phyloP scores from a whole-genome alignment of 64 coral and sea anemone genomes.

The Porites lutea region DNA sequence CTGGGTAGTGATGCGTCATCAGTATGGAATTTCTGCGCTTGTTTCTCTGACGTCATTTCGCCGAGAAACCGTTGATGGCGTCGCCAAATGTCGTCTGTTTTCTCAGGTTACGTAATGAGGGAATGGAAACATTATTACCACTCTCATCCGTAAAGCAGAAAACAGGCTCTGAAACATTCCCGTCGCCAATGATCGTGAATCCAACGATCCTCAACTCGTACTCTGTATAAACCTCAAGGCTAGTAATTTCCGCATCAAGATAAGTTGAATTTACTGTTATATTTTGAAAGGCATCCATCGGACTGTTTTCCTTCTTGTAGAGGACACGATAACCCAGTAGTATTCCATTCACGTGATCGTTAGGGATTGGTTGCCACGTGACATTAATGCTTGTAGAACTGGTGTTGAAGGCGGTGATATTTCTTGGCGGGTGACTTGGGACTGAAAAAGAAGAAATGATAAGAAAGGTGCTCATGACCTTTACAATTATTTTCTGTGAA shows the following conservation, averaged over 20 bases:
- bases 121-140: background rate
- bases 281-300: background rate
- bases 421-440: background rate
- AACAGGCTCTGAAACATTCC: conserved; percentile 25
- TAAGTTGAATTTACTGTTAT: conserved; percentile 7
- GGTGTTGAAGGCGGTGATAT: conserved; percentile 18
- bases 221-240: background rate
- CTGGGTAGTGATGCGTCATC: too few species aligned
- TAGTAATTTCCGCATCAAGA: background rate
- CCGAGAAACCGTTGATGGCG: too few species aligned
- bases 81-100: background rate
- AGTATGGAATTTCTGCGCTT: too few species aligned
- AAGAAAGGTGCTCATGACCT: too few species aligned
- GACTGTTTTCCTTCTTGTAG: background rate
- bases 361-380: conserved; percentile 9
- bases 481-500: too few species aligned
- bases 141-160: conserved; percentile 49
- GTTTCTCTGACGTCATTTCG: too few species aligned
- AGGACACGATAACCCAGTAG: background rate
- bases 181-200: conserved; percentile 32
- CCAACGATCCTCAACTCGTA: conserved; percentile 15
- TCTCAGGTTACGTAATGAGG: background rate
- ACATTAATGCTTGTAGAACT: conserved; percentile 34
- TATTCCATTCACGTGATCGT: conserved; percentile 31
- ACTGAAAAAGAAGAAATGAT: background rate